Conservation (phyloP, 2,797 vertebrate genomes). For the Eospalax fontanierii region DNA sequence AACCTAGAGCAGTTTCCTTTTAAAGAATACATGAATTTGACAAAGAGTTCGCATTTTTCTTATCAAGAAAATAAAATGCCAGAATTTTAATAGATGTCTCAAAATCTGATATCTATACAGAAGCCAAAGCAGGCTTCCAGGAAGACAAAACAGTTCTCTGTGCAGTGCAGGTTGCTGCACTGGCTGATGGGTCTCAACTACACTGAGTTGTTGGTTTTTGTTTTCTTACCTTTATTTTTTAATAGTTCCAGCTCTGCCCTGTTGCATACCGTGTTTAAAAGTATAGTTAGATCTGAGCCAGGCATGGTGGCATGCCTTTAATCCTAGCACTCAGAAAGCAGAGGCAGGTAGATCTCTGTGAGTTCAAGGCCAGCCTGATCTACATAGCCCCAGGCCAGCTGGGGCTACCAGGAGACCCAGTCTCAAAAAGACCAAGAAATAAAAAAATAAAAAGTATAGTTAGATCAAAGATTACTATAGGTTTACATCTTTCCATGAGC, state of each 20-base stretch:
- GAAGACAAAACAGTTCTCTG: neutral
- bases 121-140: neutral
- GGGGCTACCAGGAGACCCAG: too few species aligned
- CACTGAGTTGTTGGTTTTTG: neutral
- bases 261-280: slow-evolving; percentile 78
- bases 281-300: neutral
- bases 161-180: neutral
- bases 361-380: too few species aligned
- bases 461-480: slow-evolving; percentile 48
- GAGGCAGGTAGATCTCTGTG: too few species aligned
- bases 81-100: slow-evolving; percentile 28
- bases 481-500: slow-evolving; percentile 71
- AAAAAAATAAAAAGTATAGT: slow-evolving; percentile 62
- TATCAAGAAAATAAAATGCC: slow-evolving; percentile 58
- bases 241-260: slow-evolving; percentile 64
- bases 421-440: too few species aligned
- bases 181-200: slow-evolving; percentile 55
- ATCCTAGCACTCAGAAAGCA: too few species aligned
- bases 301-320: too few species aligned
- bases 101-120: slow-evolving; percentile 4
- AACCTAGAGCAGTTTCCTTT: slow-evolving; percentile 65
- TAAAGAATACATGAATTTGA: slow-evolving; percentile 61
- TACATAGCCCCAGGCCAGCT: too few species aligned
- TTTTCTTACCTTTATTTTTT: neutral
- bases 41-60: slow-evolving; percentile 57